These are phyloP conservation scores for Trissonchulus latispiculum DNA, from an alignment of 2,888 invertebrate genomes.

Conservation along the genomic window DNA sequence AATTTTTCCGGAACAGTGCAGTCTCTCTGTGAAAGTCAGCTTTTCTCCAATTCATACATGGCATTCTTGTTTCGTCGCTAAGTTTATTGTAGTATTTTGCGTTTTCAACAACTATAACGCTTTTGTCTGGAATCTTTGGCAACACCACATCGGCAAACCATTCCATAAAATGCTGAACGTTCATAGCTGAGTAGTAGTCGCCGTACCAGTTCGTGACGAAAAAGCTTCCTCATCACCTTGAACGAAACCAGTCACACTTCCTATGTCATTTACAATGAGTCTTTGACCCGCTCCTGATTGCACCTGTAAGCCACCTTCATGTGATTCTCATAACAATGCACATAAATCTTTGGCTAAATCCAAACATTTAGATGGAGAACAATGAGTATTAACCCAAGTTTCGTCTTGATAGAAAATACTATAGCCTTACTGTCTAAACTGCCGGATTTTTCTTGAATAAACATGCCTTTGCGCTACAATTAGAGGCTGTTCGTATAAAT, in stretches of 20 bases:
- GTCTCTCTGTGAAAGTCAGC: too few species aligned
- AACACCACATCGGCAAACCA: background rate
- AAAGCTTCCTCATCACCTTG: background rate
- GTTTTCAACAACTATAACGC: background rate
- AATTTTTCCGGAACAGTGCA: too few species aligned
- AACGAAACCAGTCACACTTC: background rate
- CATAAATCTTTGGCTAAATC: background rate
- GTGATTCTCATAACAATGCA: background rate
- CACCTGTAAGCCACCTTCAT: background rate
- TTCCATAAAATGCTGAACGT: background rate
- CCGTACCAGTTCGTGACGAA: background rate
- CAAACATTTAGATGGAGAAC: background rate
- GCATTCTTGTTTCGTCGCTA: background rate
- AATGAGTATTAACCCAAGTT: background rate
- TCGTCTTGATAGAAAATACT: background rate
- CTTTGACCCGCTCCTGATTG: background rate
- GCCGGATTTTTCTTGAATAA: background rate
- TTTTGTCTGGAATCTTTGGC: background rate
- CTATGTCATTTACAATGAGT: background rate
- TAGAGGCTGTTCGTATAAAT: background rate
- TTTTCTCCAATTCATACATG: background rate
- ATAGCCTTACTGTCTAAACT: background rate
- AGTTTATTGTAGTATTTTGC: background rate
- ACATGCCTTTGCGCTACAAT: background rate
- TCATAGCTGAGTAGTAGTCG: background rate